Evolutionary conservation across 2,888 invertebrate genomes (phyloP).

Genomic region (Drosophila siamana): DNA sequence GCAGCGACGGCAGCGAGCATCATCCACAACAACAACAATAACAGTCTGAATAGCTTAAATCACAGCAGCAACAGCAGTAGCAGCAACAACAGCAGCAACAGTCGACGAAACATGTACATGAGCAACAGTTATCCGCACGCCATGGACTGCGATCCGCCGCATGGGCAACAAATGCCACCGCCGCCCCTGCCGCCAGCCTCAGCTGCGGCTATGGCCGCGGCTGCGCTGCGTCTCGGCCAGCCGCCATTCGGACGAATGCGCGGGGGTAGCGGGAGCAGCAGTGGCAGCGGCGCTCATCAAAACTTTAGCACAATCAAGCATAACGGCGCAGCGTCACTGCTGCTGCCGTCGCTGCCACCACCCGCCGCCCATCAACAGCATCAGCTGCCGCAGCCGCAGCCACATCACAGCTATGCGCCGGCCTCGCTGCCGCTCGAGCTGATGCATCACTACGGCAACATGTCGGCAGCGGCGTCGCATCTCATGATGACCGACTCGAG

Average conservation of each 20-base stretch:
- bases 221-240: constrained; percentile 44
- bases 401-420: constrained; percentile 83
- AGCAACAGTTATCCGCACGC: constrained; percentile 86
- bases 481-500: constrained; percentile 85
- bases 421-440: constrained; percentile 84
- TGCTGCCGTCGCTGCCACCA: constrained; percentile 49
- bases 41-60: constrained; percentile 78
- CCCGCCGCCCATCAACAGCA: constrained; percentile 62
- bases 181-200: constrained; percentile 50
- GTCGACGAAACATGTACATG: constrained; percentile 59
- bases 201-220: constrained; percentile 39
- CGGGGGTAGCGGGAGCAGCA: constrained; percentile 15
- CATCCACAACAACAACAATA: constrained; percentile 33
- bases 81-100: constrained; percentile 53
- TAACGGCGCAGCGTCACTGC: constrained; percentile 58
- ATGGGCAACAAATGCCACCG: constrained; percentile 76
- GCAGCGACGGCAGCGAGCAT: constrained; percentile 29
- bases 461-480: constrained; percentile 82
- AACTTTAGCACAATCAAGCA: constrained; percentile 65
- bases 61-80: constrained; percentile 50
- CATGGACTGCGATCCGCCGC: constrained; percentile 93
- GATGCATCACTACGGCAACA: constrained; percentile 74
- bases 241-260: constrained; percentile 60
- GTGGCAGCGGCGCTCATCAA: constrained; percentile 27
- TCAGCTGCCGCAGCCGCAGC: constrained; percentile 48